Conservation (phyloP, 2,888 invertebrate genomes). For the Zygogramma bicolorata region DNA sequence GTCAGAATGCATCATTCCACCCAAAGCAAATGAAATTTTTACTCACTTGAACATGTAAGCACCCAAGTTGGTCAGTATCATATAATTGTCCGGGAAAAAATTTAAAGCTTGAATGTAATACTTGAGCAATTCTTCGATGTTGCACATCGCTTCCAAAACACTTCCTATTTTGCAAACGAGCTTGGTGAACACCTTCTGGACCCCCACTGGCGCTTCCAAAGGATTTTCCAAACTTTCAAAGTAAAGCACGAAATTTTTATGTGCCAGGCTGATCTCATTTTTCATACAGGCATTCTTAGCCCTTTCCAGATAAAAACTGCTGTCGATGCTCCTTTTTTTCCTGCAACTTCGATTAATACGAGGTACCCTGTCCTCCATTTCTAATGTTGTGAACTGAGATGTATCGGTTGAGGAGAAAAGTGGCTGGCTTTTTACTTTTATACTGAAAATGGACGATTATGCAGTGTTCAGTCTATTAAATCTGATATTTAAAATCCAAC, state of each 20-base stretch:
- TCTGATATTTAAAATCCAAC: too few relatives aligned
- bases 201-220: slow-evolving; percentile 38
- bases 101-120: slow-evolving; percentile 65
- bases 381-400: background rate
- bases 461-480: too few relatives aligned
- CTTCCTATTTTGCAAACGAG: slow-evolving; percentile 50
- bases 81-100: slow-evolving; percentile 67
- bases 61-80: slow-evolving; percentile 68
- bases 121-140: slow-evolving; percentile 62
- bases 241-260: slow-evolving; percentile 53
- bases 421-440: too few relatives aligned
- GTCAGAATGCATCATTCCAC: too few relatives aligned
- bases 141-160: slow-evolving; percentile 57
- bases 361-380: slow-evolving; percentile 48
- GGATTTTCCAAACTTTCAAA: slow-evolving; percentile 51
- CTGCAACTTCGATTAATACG: slow-evolving; percentile 40
- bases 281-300: slow-evolving; percentile 48
- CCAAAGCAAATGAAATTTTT: too few relatives aligned
- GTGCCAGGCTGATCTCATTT: slow-evolving; percentile 48
- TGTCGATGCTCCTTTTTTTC: slow-evolving; percentile 45
- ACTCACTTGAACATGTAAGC: slow-evolving; percentile 68
- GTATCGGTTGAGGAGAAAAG: background rate
- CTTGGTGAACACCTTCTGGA: slow-evolving; percentile 51
- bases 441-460: too few relatives aligned
- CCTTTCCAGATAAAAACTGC: slow-evolving; percentile 47